A percentile compares a stretch with the other conserved stretches of the same genome.
Conservation (phyloP, 2,888 invertebrate genomes). For the Rhagonycha fulva region DNA sequence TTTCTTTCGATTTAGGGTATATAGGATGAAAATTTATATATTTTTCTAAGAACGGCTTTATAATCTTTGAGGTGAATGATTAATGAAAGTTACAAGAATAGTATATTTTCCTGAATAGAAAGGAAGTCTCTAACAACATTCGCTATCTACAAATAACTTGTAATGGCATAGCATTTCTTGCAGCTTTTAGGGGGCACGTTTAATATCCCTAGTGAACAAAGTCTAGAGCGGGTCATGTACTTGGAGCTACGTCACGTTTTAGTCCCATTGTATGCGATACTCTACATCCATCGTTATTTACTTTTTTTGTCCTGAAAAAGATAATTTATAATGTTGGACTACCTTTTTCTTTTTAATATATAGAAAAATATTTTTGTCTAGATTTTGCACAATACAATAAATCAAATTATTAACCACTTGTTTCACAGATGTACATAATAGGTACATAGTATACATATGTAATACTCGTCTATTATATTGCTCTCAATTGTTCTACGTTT, state of each 20-base stretch:
- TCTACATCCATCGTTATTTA: constrained; percentile 12
- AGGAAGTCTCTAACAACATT: constrained; percentile 20
- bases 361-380: background rate
- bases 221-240: constrained; percentile 21
- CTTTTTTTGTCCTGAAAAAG: constrained; percentile 21
- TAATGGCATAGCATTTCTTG: constrained; percentile 38
- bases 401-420: background rate
- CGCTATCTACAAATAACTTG: constrained; percentile 25
- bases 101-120: constrained; percentile 12
- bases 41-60: background rate
- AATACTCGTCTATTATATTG: background rate
- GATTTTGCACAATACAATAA: background rate
- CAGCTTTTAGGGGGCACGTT: constrained; percentile 36
- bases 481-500: background rate
- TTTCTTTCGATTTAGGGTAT: background rate
- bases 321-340: constrained; percentile 28
- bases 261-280: constrained; percentile 23
- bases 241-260: constrained; percentile 15
- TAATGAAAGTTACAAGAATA: constrained; percentile 13
- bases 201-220: constrained; percentile 35
- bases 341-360: background rate
- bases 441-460: background rate
- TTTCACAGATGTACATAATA: background rate
- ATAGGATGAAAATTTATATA: background rate
- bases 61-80: constrained; percentile 12